Evolutionary conservation across 2,113 vertebrate species (phyloP), one percentile per base, ranked within the genome.

Genomic region (Nycticryphes semicollaris): DNA sequence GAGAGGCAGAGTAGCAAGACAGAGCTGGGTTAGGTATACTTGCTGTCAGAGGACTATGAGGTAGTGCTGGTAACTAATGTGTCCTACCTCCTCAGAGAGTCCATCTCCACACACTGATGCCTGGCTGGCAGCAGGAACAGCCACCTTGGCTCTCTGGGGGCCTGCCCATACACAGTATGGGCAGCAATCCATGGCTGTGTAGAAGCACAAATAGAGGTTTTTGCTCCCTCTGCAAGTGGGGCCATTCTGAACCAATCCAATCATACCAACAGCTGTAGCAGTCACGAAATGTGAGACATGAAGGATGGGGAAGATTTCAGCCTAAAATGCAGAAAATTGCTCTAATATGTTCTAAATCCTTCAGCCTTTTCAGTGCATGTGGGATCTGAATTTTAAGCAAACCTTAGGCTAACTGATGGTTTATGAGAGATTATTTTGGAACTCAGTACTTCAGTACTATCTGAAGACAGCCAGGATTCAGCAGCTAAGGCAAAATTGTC

Each of bases 21-120:
- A 50, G 53, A 54, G 27, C 9, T 43, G 19, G 0, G 0, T 17
- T 83, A 22, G 23, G 2, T 83, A 7, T 33, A 0, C 12, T 60
- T 74, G 13, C 15, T 84, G 14, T 23, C 2, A 3, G 41, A 73
- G 48, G 21, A 57, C 5, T 35, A 2, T 16, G 33, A 79, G 6
- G 10, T 21, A 48, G 6, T 19, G 27, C 56, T 70, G 35, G 7
- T 30, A 22, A 4, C 3, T 6, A 10, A 13, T 30, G 14, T 6
- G 14, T 57, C 33, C 27, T 24, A 41, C 20, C 31, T 64, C 50
- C 54, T 48, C 47, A 63, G 62, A 62, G 25, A n/a, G 18, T 37
- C 6, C 15, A 39, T 12, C 18, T 62, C 14, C 4, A 9, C n/a
- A 22, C 9, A 2, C 13, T 9, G 17, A 57, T 51, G 62, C 33